Percentiles rank a stretch among this genome's conserved stretches.
phyloP scores from a whole-genome alignment of 1,140 invertebrate species.

The Caenorhabditis latens region DNA sequence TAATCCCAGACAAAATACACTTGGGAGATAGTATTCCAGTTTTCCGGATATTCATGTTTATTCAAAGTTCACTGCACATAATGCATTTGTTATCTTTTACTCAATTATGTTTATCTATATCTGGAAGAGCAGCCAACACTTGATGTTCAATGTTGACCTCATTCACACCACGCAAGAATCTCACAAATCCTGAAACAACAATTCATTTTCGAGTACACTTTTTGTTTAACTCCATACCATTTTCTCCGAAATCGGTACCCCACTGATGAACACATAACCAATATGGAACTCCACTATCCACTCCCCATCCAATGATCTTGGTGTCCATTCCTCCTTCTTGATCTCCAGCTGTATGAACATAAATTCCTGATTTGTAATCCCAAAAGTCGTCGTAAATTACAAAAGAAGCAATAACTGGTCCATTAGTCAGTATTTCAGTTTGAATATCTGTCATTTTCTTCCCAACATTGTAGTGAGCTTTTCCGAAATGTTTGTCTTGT shows the following conservation, averaged over 20 bases:
- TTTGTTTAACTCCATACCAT: background rate
- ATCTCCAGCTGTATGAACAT: conserved; percentile 49
- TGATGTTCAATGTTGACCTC: conserved; percentile 43
- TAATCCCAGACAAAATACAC: background rate
- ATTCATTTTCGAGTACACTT: background rate
- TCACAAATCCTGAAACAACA: conserved; percentile 22
- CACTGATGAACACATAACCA: conserved; percentile 36
- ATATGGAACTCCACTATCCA: conserved; percentile 38
- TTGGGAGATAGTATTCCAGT: background rate
- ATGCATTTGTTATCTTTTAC: background rate
- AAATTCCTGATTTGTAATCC: conserved; percentile 47
- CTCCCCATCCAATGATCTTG: conserved; percentile 46
- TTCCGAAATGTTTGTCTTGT: conserved; percentile 46
- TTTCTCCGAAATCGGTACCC: conserved; percentile 47
- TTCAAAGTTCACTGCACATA: too few relatives aligned
- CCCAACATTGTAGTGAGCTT: conserved; percentile 40
- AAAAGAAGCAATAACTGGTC: conserved; percentile 36
- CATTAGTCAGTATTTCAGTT: conserved; percentile 33
- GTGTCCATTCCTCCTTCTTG: conserved; percentile 50
- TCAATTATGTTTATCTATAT: conserved; percentile 40
- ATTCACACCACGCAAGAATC: conserved; percentile 11
- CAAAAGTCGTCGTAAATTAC: conserved; percentile 49
- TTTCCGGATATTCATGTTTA: background rate
- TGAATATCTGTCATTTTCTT: conserved; percentile 45
- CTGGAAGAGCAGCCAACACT: conserved; percentile 33